Conservation (phyloP, 2,113 vertebrate genomes). For the Corythoichthys haematopterus region DNA sequence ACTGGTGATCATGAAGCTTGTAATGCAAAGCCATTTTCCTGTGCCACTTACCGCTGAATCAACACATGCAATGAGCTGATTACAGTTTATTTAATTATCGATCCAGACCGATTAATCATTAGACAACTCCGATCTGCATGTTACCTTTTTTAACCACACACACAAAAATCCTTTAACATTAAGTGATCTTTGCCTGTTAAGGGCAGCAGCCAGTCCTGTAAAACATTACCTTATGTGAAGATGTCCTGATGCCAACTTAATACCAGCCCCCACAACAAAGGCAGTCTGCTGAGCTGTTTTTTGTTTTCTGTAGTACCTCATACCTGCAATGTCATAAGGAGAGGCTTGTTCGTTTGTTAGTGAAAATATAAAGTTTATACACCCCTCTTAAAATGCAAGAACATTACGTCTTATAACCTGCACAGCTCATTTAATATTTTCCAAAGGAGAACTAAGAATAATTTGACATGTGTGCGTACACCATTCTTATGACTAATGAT, state of each 20-base stretch:
- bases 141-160: neutral
- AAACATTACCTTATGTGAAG: conserved; percentile 60
- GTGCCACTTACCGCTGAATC: neutral
- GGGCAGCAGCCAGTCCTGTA: conserved; percentile 46
- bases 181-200: conserved; percentile 13
- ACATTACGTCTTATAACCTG: no score
- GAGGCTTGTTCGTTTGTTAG: conserved; percentile 29
- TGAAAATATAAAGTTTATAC: neutral
- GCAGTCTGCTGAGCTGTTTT: conserved; percentile 34
- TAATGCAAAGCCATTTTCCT: neutral
- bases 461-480: no score
- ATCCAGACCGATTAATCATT: neutral
- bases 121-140: neutral
- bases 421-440: no score
- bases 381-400: neutral
- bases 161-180: neutral
- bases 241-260: conserved; percentile 60
- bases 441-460: no score
- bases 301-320: conserved; percentile 12
- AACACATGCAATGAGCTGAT: neutral
- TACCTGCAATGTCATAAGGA: conserved; percentile 22
- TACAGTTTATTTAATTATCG: neutral
- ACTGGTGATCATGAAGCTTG: neutral
- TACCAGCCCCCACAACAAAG: conserved; percentile 50
- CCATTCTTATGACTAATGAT: no score